Evolutionary conservation across 2,888 invertebrate species (phyloP).

Genomic region (Ormyrus nitidulus): DNA sequence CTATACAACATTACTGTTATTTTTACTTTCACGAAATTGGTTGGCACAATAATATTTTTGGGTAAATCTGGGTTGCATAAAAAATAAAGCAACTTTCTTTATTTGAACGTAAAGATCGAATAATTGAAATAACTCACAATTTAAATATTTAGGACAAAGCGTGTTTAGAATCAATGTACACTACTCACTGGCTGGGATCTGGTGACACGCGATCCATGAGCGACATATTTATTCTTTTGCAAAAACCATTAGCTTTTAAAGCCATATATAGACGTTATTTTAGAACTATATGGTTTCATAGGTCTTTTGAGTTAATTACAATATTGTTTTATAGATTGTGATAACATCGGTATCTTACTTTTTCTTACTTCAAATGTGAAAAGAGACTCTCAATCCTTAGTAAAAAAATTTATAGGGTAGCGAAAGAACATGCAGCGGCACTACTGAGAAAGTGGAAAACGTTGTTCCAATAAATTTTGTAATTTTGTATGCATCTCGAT

Average conservation of each 20-base stretch:
- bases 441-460: too few species aligned
- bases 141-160: constrained; percentile 58
- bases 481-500: too few species aligned
- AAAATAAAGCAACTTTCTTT: not conserved
- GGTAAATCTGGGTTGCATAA: not conserved
- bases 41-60: not conserved
- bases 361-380: constrained; percentile 36
- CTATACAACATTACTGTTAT: too few species aligned
- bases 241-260: constrained; percentile 61
- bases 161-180: constrained; percentile 61
- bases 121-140: not conserved
- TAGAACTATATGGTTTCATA: constrained; percentile 44
- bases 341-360: constrained; percentile 48
- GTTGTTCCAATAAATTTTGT: too few species aligned
- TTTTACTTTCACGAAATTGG: not conserved
- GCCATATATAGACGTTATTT: constrained; percentile 37
- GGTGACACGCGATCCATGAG: constrained; percentile 55
- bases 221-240: constrained; percentile 59
- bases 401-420: too few species aligned
- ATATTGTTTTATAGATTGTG: constrained; percentile 20
- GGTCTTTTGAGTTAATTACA: constrained; percentile 19
- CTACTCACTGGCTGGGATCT: constrained; percentile 60
- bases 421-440: too few species aligned
- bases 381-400: constrained; percentile 2
- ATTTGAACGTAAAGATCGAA: not conserved